Percentiles rank a stretch among this genome's conserved stretches.
These are phyloP conservation scores for Deilephila porcellus DNA, from an alignment of 2,888 invertebrate species.

Conservation along the genomic window DNA sequence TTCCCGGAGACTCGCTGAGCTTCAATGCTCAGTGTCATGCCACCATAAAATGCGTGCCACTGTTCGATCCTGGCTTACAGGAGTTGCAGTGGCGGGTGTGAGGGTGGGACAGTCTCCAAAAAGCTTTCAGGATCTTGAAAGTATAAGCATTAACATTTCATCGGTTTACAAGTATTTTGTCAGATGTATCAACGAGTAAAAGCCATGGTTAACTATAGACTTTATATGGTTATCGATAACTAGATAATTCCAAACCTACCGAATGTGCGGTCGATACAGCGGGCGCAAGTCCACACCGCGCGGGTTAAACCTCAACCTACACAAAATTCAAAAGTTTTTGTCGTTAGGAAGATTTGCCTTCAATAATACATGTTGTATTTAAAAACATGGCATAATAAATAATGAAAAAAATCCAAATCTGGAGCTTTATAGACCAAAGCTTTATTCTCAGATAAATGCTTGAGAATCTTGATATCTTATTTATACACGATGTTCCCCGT, in stretches of 20 bases:
- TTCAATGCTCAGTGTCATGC: too few relatives aligned
- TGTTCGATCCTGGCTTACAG: too few relatives aligned
- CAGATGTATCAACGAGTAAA: background rate
- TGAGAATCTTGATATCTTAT: too few relatives aligned
- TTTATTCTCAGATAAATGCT: too few relatives aligned
- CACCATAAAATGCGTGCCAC: too few relatives aligned
- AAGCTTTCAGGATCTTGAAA: too few relatives aligned
- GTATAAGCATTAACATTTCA: background rate
- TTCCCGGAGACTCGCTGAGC: too few relatives aligned
- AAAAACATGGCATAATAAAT: background rate
- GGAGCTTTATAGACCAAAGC: too few relatives aligned
- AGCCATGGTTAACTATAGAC: background rate
- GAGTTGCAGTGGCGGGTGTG: too few relatives aligned
- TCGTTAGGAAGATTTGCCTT: background rate
- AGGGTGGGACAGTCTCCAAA: too few relatives aligned
- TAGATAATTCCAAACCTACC: conserved; percentile 57
- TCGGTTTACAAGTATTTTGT: background rate
- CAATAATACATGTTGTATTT: background rate
- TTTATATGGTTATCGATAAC: conserved; percentile 31
- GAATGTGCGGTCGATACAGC: conserved; percentile 72
- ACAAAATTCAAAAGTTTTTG: conserved; percentile 13
- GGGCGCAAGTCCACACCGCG: conserved; percentile 68
- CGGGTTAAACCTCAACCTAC: conserved; percentile 59
- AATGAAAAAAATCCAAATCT: background rate
- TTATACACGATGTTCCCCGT: too few relatives aligned